Base-by-base conservation (phyloP, 2,888 invertebrate genomes). In the Sesia apiformis region DNA sequence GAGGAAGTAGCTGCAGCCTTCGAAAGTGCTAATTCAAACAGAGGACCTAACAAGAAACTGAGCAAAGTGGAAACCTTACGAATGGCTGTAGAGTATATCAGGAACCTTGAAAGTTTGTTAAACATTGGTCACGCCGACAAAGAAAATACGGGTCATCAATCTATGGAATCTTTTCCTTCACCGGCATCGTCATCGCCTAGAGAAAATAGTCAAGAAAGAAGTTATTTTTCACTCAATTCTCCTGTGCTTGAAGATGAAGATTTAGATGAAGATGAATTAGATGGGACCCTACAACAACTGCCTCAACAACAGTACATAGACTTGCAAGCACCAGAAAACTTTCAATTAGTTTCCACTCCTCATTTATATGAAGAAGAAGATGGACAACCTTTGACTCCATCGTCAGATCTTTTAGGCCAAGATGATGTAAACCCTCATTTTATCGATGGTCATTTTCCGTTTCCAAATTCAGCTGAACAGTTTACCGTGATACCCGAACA, bases 41-140 rank as follows among this genome's bases (percentile, higher is more conserved):
- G 93, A 61, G 93, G 94, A 39, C 89, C 91, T 0, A 92, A 92
- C 63, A 96, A 96, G 70, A 96, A 96, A 70, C 82, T 96, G 4
- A 95, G 95, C 67, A 96, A 96, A 90, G 96, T 96, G 3, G 97
- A 97, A 82, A 97, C 97, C 0, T 80, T 97, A 49, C 91, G 96
- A 52, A 96, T 96, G 94, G 97, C 97, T 4, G 96, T 97, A 0
- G 96, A 97, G 71, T 97, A 97, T 70, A 97, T 97, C 60, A 86
- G 95, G 60, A 95, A 94, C 60, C 84, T 97, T 53, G 95, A 97
- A 75, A 92, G 92, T 65, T 77, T 97, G 49, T 78, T 97, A 4
- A 93, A 93, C 40, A 92, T 93, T 54, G 93, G 94, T 3, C 91
- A 92, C 61, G 74, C 89, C 43, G 91, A 91, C 56, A 91, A 91